Evolutionary conservation across 2,888 invertebrate genomes (phyloP), one percentile per base, ranked within the genome.

Genomic region (Meghimatium bilineatum): DNA sequence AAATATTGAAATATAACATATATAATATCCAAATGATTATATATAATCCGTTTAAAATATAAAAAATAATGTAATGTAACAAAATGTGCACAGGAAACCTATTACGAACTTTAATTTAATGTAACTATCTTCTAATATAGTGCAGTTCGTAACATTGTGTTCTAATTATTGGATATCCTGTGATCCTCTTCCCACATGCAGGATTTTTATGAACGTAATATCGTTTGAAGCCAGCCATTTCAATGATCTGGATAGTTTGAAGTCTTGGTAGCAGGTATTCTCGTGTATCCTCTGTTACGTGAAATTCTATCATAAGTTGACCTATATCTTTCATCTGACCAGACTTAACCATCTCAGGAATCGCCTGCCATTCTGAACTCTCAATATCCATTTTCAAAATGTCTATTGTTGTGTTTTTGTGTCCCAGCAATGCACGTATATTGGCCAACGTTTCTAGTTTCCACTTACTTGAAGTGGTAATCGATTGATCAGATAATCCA

Each of bases 361-460:
- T 32, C 0, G 83, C 49, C 0, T 36, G 3, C 86, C 86, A 86
- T 44, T 86, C 86, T 12, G 86, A 52, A 34, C n/a, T 44, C 66
- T 86, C 86, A 36, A 85, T 44, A 56, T 85, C 85, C 56, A 86
- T 86, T 66, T 85, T 86, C 29, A 79, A 69, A 2, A 79, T 52
- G 23, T 79, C 66, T 44, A 69, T 69, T 23, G 69, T n/a, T 5
- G 32, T n/a, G 5, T 60, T 32, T 32, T 76, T 26, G 36, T 85
- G 85, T 10, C 44, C 38, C 3, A 81, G 34, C 60, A 78, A 36
- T 14, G 17, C 23, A 26, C 67, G 74, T 17, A 84, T 38, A 1
- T 76, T 69, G 20, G 26, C 14, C 23, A 66, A 44, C 6, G 56
- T 76, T 32, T 76, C 32, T 56, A 84, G 34, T 20, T 32, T 23